Percentiles rank a stretch among this genome's conserved stretches.
phyloP scores from a whole-genome alignment of 1,140 invertebrate genomes.

The Laupala kohalensis region DNA sequence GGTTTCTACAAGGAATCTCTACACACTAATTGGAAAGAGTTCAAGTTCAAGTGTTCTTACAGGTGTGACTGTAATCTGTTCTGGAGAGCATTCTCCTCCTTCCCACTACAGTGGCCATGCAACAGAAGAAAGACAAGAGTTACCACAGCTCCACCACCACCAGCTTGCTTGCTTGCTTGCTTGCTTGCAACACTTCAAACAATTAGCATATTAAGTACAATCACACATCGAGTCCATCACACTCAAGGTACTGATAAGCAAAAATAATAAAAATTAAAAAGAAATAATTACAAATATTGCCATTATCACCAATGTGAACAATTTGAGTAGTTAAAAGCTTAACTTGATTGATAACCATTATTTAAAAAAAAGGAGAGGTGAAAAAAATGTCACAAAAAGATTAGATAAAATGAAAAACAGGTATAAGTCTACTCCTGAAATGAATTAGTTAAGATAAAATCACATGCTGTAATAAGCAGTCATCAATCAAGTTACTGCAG shows the following conservation, averaged over 20 bases:
- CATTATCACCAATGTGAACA: not conserved
- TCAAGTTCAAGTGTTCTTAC: constrained; percentile 35
- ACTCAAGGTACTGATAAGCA: not conserved
- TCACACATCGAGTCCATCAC: not conserved
- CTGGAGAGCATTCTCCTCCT: constrained; percentile 54
- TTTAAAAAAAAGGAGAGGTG: not conserved
- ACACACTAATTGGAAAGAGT: constrained; percentile 10
- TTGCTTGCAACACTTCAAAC: constrained; percentile 6
- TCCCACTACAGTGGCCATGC: constrained; percentile 48
- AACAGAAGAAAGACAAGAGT: constrained; percentile 37
- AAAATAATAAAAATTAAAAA: not conserved
- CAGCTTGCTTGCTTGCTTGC: not conserved
- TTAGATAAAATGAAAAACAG: too few species aligned
- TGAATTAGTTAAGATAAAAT: too few species aligned
- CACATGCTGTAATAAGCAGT: too few species aligned
- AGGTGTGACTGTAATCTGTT: constrained; percentile 53
- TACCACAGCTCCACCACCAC: constrained; percentile 12
- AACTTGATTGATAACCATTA: not conserved
- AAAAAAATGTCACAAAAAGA: not conserved
- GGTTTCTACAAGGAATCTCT: not conserved
- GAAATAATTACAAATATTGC: constrained; percentile 1
- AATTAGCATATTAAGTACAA: constrained; percentile 5
- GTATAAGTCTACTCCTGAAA: too few species aligned
- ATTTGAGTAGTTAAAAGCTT: not conserved
- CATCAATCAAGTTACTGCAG: too few species aligned